Conservation (phyloP, 2,113 vertebrate genomes). For the Siniperca knerii region DNA sequence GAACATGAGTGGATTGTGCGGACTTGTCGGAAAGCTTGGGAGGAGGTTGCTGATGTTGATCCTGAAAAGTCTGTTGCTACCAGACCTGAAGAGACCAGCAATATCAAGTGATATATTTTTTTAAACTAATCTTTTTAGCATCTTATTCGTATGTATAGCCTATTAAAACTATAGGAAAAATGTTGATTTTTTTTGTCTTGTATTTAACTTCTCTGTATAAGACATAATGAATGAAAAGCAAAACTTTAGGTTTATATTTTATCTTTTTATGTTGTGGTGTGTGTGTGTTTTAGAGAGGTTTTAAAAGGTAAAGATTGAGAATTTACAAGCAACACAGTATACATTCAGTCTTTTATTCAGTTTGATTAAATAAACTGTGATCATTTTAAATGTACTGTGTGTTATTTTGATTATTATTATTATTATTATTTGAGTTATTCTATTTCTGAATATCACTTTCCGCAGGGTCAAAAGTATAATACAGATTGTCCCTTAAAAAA, state of each 20-base stretch:
- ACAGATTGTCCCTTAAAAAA: background rate
- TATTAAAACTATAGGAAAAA: background rate
- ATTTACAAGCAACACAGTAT: background rate
- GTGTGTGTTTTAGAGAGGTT: background rate
- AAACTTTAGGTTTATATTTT: background rate
- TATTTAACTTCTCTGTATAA: background rate
- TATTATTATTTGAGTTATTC: background rate
- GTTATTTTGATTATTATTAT: background rate
- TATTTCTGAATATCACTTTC: constrained; percentile 1
- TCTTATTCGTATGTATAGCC: background rate
- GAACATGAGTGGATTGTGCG: constrained; percentile 92
- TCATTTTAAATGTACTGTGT: background rate
- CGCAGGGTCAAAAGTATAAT: constrained; percentile 3
- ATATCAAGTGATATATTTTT: background rate
- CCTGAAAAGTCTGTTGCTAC: constrained; percentile 22
- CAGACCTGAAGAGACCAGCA: constrained; percentile 29
- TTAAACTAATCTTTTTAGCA: background rate
- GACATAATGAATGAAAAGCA: background rate
- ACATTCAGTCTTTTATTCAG: background rate
- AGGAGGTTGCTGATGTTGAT: constrained; percentile 63
- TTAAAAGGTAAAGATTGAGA: background rate
- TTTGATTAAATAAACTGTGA: background rate
- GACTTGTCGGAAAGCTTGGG: constrained; percentile 89
- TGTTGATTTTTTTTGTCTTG: background rate
- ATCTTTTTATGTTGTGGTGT: background rate